A percentile compares a stretch with the other conserved stretches of the same genome.
Evolutionary conservation across 2,113 vertebrate genomes (phyloP).

Genomic region (Spilogale gracilis): DNA sequence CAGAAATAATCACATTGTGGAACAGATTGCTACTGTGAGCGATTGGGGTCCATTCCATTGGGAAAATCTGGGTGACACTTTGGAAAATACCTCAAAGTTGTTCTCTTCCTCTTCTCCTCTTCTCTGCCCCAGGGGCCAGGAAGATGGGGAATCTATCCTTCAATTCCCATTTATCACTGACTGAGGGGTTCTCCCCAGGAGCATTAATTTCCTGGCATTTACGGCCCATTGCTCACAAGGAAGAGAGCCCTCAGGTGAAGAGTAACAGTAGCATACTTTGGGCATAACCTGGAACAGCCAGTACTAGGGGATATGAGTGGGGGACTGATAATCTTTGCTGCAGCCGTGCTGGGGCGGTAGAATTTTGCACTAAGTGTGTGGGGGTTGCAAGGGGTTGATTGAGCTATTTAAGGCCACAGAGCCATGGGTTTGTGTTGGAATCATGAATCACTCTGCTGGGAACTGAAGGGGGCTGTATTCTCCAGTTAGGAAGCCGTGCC

Average conservation of each 20-base stretch:
- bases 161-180: not conserved
- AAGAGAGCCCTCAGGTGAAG: slow-evolving; percentile 6
- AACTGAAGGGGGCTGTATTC: not conserved
- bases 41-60: not conserved
- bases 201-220: slow-evolving; percentile 48
- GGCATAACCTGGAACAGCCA: not conserved
- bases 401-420: not conserved
- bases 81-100: not conserved
- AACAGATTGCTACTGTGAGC: not conserved
- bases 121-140: not conserved
- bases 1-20: not conserved
- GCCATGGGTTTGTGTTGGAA: not conserved
- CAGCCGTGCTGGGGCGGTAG: not conserved
- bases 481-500: not conserved
- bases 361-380: not conserved
- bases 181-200: not conserved
- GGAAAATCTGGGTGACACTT: not conserved
- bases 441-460: not conserved
- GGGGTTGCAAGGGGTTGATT: not conserved
- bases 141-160: slow-evolving; percentile 35
- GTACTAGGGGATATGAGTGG: not conserved
- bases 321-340: not conserved
- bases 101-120: not conserved
- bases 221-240: not conserved
- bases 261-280: not conserved